Evolutionary conservation across 1,140 invertebrate species (phyloP).

Genomic region (Drosophila pectinifera): DNA sequence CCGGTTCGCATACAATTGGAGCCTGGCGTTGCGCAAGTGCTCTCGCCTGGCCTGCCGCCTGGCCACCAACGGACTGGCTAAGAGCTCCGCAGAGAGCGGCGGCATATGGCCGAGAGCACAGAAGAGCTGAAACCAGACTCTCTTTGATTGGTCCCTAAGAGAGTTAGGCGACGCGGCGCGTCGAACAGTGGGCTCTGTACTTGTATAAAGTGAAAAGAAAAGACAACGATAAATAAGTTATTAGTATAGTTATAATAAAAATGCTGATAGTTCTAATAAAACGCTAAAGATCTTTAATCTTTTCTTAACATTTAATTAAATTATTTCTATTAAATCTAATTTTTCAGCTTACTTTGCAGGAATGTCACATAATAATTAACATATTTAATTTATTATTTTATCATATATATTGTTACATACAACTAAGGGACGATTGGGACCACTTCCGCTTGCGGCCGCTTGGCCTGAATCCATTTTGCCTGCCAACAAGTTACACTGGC

Average conservation of each 20-base stretch:
- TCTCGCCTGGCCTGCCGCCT: conserved; percentile 17
- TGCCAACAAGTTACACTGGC: conserved; percentile 45
- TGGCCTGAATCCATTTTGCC: conserved; percentile 59
- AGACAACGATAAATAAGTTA: too few species aligned
- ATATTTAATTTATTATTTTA: too few species aligned
- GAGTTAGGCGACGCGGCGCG: not conserved
- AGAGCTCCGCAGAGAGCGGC: conserved; percentile 48
- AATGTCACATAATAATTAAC: not conserved
- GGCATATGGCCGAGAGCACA: conserved; percentile 62
- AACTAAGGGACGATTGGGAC: too few species aligned
- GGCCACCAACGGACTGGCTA: conserved; percentile 17
- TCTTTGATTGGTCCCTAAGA: conserved; percentile 62
- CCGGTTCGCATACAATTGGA: conserved; percentile 41
- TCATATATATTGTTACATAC: too few species aligned
- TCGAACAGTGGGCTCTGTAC: conserved; percentile 33
- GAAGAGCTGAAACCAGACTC: conserved; percentile 61
- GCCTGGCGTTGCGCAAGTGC: conserved; percentile 68
- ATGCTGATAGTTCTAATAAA: too few species aligned
- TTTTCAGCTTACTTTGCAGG: not conserved
- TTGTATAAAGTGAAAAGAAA: not conserved
- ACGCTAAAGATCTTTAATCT: too few species aligned
- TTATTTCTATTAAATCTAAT: not conserved
- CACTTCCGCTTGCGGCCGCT: conserved; percentile 41
- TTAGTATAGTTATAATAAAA: too few species aligned
- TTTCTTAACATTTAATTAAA: too few species aligned